Evolutionary conservation across 2,888 invertebrate genomes (phyloP).

Genomic region (Elysia crispata): DNA sequence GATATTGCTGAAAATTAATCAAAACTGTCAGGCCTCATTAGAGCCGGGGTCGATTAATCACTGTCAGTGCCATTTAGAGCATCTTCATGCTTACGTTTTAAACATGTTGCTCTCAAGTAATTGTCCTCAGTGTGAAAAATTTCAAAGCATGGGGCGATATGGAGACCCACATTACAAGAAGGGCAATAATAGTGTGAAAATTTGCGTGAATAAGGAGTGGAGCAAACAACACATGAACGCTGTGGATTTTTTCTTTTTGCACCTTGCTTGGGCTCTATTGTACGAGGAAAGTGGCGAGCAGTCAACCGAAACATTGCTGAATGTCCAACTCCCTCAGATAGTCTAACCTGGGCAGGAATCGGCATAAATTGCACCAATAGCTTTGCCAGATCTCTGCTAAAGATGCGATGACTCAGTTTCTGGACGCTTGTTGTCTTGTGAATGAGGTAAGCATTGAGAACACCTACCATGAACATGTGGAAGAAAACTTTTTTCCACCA

Average conservation of each 20-base stretch:
- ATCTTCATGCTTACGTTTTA: too few species aligned
- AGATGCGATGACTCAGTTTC: neutral
- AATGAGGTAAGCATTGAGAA: conserved; percentile 55
- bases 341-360: neutral
- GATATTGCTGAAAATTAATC: too few species aligned
- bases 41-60: too few species aligned
- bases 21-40: too few species aligned
- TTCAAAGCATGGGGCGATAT: conserved; percentile 13
- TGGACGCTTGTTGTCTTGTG: neutral
- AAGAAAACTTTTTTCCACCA: conserved; percentile 43
- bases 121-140: conserved; percentile 17
- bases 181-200: neutral
- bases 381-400: conserved; percentile 2
- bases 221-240: conserved; percentile 15
- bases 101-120: too few species aligned
- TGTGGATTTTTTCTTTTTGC: conserved; percentile 9
- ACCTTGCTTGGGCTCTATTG: neutral
- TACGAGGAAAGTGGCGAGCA: neutral
- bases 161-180: conserved; percentile 17
- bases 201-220: neutral
- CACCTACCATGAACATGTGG: conserved; percentile 28
- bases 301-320: conserved; percentile 1
- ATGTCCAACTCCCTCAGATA: neutral
- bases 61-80: too few species aligned
- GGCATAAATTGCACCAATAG: neutral